Conservation (phyloP, 2,888 invertebrate species). For the Cheilosia grossa region DNA sequence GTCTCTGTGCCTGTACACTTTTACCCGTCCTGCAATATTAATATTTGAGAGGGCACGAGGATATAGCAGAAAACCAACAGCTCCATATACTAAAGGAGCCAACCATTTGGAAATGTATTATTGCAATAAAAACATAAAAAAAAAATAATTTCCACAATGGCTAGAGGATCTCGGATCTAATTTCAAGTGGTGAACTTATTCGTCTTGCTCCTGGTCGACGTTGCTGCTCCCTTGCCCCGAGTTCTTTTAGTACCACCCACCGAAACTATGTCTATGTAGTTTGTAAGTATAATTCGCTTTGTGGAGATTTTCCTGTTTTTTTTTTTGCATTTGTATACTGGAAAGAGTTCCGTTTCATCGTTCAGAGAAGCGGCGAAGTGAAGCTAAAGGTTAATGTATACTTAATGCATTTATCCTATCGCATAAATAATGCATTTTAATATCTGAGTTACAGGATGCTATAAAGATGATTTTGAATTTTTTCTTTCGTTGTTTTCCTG, state of each 20-base stretch:
- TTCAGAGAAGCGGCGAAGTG: conserved; percentile 32
- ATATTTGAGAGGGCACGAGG: conserved; percentile 65
- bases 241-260: conserved; percentile 14
- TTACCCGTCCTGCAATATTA: conserved; percentile 62
- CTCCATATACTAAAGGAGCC: conserved; percentile 52
- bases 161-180: conserved; percentile 70
- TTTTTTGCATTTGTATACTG: conserved; percentile 1
- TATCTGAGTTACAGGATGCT: conserved; percentile 60
- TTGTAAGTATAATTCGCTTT: conserved; percentile 59
- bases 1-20: conserved; percentile 10
- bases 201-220: conserved; percentile 15
- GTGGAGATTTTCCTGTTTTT: conserved; percentile 28
- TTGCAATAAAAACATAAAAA: conserved; percentile 71
- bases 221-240: neutral
- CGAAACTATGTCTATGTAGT: conserved; percentile 48
- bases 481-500: conserved; percentile 23
- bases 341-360: conserved; percentile 12
- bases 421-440: conserved; percentile 69
- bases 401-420: conserved; percentile 72
- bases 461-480: conserved; percentile 46
- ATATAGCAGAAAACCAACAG: conserved; percentile 33
- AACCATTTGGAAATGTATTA: conserved; percentile 72
- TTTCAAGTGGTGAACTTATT: conserved; percentile 65
- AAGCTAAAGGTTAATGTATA: conserved; percentile 71
- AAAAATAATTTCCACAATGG: conserved; percentile 66